These are phyloP conservation scores for Sarcophaga carnaria DNA, from an alignment of 2,888 invertebrate genomes.

Conservation along the genomic window DNA sequence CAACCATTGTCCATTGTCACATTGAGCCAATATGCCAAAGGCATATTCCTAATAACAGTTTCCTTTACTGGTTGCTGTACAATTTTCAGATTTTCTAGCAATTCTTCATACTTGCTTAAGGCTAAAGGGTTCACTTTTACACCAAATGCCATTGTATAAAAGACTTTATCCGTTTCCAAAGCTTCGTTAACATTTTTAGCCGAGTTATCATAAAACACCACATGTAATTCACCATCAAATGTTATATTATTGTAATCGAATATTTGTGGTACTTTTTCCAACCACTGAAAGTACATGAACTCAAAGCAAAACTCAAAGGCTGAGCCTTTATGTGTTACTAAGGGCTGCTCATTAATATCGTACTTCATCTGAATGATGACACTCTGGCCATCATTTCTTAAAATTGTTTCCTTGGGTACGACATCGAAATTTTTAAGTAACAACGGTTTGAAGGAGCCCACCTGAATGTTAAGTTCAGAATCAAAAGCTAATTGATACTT, in stretches of 20 bases:
- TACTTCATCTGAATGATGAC: neutral
- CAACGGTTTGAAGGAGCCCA: neutral
- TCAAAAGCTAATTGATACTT: neutral
- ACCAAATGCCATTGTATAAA: conserved; percentile 4
- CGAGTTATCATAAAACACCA: neutral
- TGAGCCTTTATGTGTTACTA: neutral
- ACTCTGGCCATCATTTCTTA: neutral
- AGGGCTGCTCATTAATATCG: neutral
- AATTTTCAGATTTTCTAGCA: neutral
- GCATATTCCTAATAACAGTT: neutral
- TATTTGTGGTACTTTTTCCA: neutral
- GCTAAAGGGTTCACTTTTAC: neutral
- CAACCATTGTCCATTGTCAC: neutral
- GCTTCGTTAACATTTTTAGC: neutral
- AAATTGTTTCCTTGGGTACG: neutral
- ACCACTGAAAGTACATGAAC: conserved; percentile 32
- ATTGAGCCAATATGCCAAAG: neutral
- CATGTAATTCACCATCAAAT: conserved; percentile 23
- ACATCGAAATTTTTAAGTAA: neutral
- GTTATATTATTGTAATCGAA: neutral
- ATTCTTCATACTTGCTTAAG: neutral
- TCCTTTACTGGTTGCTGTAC: neutral
- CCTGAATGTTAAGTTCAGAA: neutral
- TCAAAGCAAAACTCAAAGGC: neutral
- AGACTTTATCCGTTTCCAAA: neutral